phyloP scores from a whole-genome alignment of 1,140 invertebrate species.

The Drosophila subobscura region DNA sequence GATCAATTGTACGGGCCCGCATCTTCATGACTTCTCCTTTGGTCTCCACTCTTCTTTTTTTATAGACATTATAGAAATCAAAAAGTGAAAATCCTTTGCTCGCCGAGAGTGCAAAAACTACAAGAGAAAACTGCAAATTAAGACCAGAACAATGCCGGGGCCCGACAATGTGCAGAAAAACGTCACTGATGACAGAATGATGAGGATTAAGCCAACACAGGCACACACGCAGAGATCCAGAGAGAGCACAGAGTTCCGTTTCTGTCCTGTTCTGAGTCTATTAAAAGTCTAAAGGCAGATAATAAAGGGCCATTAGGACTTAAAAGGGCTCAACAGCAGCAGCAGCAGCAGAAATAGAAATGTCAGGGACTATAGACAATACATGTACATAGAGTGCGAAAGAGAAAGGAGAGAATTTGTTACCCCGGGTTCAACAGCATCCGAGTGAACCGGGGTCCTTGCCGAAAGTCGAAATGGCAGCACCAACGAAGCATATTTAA shows the following conservation, averaged over 20 bases:
- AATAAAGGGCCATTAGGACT: constrained; percentile 83
- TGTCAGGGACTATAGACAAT: constrained; percentile 10
- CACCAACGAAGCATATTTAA: constrained; percentile 82
- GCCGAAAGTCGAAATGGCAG: constrained; percentile 78
- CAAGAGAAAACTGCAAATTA: constrained; percentile 73
- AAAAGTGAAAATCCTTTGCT: constrained; percentile 67
- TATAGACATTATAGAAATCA: constrained; percentile 46
- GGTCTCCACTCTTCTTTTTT: constrained; percentile 6
- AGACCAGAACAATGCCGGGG: constrained; percentile 65
- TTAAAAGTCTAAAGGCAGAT: constrained; percentile 84
- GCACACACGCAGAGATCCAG: constrained; percentile 25
- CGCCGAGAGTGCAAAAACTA: constrained; percentile 47
- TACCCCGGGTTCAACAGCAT: constrained; percentile 62
- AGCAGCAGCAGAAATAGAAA: constrained; percentile 55
- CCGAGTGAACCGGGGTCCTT: constrained; percentile 57
- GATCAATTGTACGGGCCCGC: background rate
- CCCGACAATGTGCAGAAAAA: constrained; percentile 81
- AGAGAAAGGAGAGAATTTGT: constrained; percentile 44
- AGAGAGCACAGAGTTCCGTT: constrained; percentile 15
- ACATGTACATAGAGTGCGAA: too few species aligned
- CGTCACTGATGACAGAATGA: constrained; percentile 83
- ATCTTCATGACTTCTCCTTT: constrained; percentile 5
- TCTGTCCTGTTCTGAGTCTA: constrained; percentile 74
- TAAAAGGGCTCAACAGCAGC: constrained; percentile 80
- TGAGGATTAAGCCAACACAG: constrained; percentile 77